phyloP scores from a whole-genome alignment of 1,140 invertebrate genomes.

The Eupristina koningsbergeri region DNA sequence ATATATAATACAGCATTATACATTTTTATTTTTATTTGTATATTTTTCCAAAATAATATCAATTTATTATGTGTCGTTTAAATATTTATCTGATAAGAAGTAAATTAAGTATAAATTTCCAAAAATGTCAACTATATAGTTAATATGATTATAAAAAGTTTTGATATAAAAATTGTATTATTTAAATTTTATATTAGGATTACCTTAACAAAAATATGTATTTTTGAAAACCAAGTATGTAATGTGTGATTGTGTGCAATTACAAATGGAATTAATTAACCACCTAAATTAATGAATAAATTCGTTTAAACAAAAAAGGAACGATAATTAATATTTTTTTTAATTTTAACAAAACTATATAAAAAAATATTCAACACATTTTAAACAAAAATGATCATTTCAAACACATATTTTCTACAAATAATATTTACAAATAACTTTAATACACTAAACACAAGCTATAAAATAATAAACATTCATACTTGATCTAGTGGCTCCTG shows the following conservation, averaged over 20 bases:
- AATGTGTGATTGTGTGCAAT: conserved; percentile 3
- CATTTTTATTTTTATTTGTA: not conserved
- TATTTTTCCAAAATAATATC: not conserved
- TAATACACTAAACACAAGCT: conserved; percentile 28
- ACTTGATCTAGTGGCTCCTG: conserved; percentile 74
- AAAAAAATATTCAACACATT: conserved; percentile 25
- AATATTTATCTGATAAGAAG: no score
- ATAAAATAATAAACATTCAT: conserved; percentile 40
- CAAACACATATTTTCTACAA: conserved; percentile 34
- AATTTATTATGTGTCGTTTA: not conserved
- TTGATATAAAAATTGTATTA: not conserved
- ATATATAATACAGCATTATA: not conserved
- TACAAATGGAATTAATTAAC: conserved; percentile 12
- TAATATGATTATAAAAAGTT: not conserved
- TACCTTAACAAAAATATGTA: conserved; percentile 26
- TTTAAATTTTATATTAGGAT: conserved; percentile 25
- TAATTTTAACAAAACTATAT: not conserved
- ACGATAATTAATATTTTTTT: not conserved
- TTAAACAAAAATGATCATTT: conserved; percentile 33
- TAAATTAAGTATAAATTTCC: no score
- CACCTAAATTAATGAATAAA: conserved; percentile 17
- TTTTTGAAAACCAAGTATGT: conserved; percentile 23
- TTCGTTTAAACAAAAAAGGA: conserved; percentile 5
- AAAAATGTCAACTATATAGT: not conserved
- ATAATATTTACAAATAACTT: conserved; percentile 47